phyloP scores from a whole-genome alignment of 2,113 vertebrate genomes.

The Nibea coibor region DNA sequence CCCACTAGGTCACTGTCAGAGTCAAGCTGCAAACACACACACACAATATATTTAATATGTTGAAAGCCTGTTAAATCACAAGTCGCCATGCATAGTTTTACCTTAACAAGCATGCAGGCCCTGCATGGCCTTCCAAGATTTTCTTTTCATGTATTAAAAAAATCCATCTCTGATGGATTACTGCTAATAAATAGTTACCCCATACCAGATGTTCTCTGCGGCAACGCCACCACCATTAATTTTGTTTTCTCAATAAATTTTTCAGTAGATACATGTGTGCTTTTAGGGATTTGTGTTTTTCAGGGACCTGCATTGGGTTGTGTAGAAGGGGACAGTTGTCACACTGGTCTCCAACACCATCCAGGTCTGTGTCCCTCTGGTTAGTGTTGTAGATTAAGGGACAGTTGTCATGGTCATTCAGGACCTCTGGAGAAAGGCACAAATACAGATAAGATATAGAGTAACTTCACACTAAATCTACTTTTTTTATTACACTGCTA shows the following conservation, averaged over 20 bases:
- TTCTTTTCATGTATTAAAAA: not conserved
- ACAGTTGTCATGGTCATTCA: conserved; percentile 96
- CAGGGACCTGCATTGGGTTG: conserved; percentile 92
- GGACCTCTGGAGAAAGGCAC: conserved; percentile 84
- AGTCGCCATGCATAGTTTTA: not conserved
- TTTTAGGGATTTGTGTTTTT: not conserved
- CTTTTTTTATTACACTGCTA: not conserved
- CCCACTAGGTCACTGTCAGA: conserved; percentile 95
- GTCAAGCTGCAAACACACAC: conserved; percentile 83
- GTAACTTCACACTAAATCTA: not conserved
- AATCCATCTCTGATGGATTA: conserved; percentile 3
- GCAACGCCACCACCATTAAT: not conserved
- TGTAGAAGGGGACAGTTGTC: conserved; percentile 96
- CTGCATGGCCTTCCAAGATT: not conserved
- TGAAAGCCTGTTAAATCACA: not conserved
- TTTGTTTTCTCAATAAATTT: not conserved
- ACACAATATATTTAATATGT: not conserved
- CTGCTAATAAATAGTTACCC: not conserved
- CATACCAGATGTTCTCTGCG: conserved; percentile 21
- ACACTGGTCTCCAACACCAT: conserved; percentile 96
- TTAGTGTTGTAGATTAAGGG: conserved; percentile 95
- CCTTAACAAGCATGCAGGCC: not conserved
- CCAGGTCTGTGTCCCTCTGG: conserved; percentile 94
- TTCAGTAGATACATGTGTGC: not conserved
- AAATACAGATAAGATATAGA: conserved; percentile 7